Base-by-base conservation (phyloP, 2,888 invertebrate species). In the Leucophora obtusa region DNA sequence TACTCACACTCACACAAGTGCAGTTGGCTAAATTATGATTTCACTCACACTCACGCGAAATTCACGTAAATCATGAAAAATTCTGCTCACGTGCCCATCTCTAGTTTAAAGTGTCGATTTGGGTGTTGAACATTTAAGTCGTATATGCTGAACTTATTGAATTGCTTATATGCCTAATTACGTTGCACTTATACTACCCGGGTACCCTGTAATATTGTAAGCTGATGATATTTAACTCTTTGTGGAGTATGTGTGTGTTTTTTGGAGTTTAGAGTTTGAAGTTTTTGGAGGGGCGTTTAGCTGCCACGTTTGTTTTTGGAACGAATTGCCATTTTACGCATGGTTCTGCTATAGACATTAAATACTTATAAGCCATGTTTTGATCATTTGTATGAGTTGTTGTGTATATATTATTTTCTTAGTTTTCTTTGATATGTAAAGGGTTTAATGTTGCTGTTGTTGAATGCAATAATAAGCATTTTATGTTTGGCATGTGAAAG, bases 271-370 rank as follows among this genome's bases (percentile, higher is more conserved):
- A 47, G n/a, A 47, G 43, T 58, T 56, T 43, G 47, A 35, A 24
- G 21, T 72, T 76, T 80, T 78, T 69, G 51, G 56, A 74, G 73
- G 79, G 79, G 72, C 79, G 79, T 79, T 82, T 78, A 79, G 80
- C 62, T 80, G 80, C 79, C 77, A 77, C 82, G 78, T 79, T 79
- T 82, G 74, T 69, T 76, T 83, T 82, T 79, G 83, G 78, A 84
- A 83, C 83, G 83, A 84, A 84, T 84, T 83, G 83, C 76, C 83
- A 83, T 84, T 80, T 79, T 77, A 79, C 82, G 82, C 79, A 78
- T 77, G 77, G 70, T 74, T 78, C 75, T 56, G 69, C 69, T 73
- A 77, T 47, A 81, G 60, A 81, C 73, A 77, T 77, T 81, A 81
- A 81, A 81, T 73, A 74, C 77, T 70, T 70, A 71, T 74, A 74